Evolutionary conservation across 2,797 vertebrate species (phyloP).

Genomic region (Mus spretus): DNA sequence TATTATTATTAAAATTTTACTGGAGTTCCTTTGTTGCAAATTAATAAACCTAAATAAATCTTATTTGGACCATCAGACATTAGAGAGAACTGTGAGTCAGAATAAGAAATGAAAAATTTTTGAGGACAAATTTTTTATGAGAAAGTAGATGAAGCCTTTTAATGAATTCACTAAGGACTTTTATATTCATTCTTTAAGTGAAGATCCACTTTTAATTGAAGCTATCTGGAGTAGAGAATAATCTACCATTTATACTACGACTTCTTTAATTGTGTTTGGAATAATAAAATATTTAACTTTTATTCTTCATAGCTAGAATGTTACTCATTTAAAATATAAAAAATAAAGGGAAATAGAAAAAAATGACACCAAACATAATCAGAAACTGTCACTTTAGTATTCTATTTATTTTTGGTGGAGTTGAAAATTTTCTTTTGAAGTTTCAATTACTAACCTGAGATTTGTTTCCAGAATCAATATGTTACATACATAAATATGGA

Average conservation of each 20-base stretch:
- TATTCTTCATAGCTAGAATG: slow-evolving; percentile 21
- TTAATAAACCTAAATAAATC: slow-evolving; percentile 82
- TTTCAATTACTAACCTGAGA: background rate
- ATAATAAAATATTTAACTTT: slow-evolving; percentile 61
- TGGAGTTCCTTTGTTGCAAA: slow-evolving; percentile 84
- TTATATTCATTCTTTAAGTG: background rate
- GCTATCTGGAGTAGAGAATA: background rate
- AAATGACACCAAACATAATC: background rate
- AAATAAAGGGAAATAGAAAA: background rate
- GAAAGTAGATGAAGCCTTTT: slow-evolving; percentile 34
- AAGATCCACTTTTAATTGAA: background rate
- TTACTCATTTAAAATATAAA: accelerated
- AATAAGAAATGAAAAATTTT: slow-evolving; percentile 78
- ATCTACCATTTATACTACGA: background rate
- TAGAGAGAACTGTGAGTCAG: slow-evolving; percentile 79
- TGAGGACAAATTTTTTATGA: slow-evolving; percentile 48
- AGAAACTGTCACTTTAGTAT: background rate
- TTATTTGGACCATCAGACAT: slow-evolving; percentile 86
- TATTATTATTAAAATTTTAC: slow-evolving; percentile 90
- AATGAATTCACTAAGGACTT: slow-evolving; percentile 14
- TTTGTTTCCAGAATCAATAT: background rate
- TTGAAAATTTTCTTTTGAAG: background rate
- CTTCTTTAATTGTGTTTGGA: slow-evolving; percentile 45
- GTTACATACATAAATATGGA: background rate
- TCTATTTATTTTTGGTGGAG: background rate